Conservation (phyloP, 2,888 invertebrate genomes). For the Pogonocherus hispidulus region DNA sequence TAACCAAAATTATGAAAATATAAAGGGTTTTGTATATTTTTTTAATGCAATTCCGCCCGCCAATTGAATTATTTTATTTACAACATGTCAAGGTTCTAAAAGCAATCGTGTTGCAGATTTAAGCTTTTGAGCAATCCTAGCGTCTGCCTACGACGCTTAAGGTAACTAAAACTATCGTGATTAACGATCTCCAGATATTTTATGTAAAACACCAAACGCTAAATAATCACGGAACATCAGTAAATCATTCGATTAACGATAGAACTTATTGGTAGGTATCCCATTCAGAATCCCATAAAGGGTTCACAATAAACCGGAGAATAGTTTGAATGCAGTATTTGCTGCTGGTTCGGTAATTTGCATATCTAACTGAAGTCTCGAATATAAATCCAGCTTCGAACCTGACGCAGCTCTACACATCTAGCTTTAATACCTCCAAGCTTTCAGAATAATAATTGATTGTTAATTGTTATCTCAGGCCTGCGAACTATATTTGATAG, state of each 20-base stretch:
- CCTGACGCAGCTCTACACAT: constrained; percentile 1
- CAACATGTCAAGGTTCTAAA: no score
- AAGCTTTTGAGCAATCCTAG: no score
- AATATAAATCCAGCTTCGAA: neutral
- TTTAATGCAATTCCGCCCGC: no score
- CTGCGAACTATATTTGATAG: no score
- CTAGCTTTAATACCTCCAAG: neutral
- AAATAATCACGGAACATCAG: neutral
- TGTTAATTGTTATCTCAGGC: neutral
- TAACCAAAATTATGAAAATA: no score
- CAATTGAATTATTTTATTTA: no score
- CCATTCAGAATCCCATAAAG: neutral
- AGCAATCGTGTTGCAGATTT: no score
- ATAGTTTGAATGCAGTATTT: neutral
- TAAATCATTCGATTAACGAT: neutral
- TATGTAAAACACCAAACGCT: neutral
- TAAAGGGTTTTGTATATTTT: no score
- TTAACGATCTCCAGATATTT: no score
- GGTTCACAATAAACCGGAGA: neutral
- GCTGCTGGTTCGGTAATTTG: neutral
- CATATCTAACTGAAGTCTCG: constrained; percentile 1
- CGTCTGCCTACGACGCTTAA: no score
- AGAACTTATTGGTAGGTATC: neutral
- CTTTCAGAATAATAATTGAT: neutral
- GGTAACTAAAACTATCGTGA: no score